These are phyloP conservation scores for Ochropleura leucogaster DNA, from an alignment of 2,888 invertebrate species.

Conservation along the genomic window DNA sequence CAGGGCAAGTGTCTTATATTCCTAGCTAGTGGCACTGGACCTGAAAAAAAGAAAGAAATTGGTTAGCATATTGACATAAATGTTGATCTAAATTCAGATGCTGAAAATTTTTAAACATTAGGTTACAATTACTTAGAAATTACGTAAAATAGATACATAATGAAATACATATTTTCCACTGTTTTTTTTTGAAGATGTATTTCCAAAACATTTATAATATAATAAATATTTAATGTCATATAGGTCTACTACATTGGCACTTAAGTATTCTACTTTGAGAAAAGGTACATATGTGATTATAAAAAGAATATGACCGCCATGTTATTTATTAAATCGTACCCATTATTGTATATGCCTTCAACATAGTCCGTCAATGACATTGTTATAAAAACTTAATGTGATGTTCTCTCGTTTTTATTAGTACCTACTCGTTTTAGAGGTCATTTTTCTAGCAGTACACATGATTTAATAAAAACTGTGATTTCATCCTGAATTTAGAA, in stretches of 20 bases:
- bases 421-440: constrained; percentile 33
- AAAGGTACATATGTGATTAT: too few relatives aligned
- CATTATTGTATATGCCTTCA: constrained; percentile 22
- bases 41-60: constrained; percentile 76
- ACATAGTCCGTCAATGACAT: constrained; percentile 38
- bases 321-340: not conserved
- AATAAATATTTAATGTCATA: too few relatives aligned
- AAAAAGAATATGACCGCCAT: constrained; percentile 12
- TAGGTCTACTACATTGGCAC: too few relatives aligned
- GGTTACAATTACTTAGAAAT: not conserved
- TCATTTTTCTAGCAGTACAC: constrained; percentile 2
- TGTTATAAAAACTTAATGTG: constrained; percentile 35
- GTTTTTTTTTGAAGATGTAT: too few relatives aligned
- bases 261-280: too few relatives aligned
- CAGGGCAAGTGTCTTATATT: constrained; percentile 97
- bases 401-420: constrained; percentile 35
- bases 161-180: too few relatives aligned
- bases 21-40: constrained; percentile 94
- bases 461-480: not conserved
- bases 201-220: too few relatives aligned
- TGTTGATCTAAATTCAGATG: not conserved
- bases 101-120: too few relatives aligned
- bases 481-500: not conserved
- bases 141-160: not conserved
- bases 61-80: constrained; percentile 38